These are phyloP conservation scores for Caenorhabditis sp. DNA, from an alignment of 2,888 invertebrate genomes.

Conservation along the genomic window DNA sequence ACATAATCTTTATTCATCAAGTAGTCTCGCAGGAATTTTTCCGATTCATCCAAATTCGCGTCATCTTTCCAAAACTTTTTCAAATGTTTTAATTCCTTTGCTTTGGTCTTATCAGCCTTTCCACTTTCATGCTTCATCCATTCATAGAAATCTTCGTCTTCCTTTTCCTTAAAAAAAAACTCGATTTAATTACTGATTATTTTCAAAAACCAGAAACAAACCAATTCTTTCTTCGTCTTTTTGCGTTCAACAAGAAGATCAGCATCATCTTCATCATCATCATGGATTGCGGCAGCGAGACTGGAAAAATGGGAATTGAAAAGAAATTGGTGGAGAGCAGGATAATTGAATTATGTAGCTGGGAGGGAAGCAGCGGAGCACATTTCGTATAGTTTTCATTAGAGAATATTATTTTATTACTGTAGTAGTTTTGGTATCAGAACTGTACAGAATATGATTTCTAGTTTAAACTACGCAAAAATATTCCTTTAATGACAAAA, in stretches of 20 bases:
- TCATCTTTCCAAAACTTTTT: slow-evolving; percentile 72
- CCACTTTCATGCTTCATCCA: slow-evolving; percentile 81
- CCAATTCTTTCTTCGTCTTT: slow-evolving; percentile 70
- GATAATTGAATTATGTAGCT: too few species aligned
- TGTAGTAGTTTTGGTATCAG: neutral
- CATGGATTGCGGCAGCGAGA: slow-evolving; percentile 52
- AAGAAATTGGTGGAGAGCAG: neutral
- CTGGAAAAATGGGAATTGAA: slow-evolving; percentile 37
- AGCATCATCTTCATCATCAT: slow-evolving; percentile 72
- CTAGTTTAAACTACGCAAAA: too few species aligned
- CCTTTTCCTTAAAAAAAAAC: slow-evolving; percentile 32
- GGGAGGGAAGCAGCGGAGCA: too few species aligned
- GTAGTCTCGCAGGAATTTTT: slow-evolving; percentile 90
- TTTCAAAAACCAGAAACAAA: too few species aligned
- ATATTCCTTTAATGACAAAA: too few species aligned
- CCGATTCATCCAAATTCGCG: slow-evolving; percentile 83
- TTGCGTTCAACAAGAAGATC: slow-evolving; percentile 71
- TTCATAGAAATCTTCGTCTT: slow-evolving; percentile 79
- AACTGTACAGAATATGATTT: too few species aligned
- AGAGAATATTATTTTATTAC: too few species aligned
- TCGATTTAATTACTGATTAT: neutral
- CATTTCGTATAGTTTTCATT: too few species aligned
- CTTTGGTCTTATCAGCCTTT: slow-evolving; percentile 26
- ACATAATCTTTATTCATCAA: slow-evolving; percentile 83
- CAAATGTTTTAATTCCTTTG: slow-evolving; percentile 31